Base-by-base conservation (phyloP, 2,888 invertebrate genomes). In the Ommatoiulus sabulosus region DNA sequence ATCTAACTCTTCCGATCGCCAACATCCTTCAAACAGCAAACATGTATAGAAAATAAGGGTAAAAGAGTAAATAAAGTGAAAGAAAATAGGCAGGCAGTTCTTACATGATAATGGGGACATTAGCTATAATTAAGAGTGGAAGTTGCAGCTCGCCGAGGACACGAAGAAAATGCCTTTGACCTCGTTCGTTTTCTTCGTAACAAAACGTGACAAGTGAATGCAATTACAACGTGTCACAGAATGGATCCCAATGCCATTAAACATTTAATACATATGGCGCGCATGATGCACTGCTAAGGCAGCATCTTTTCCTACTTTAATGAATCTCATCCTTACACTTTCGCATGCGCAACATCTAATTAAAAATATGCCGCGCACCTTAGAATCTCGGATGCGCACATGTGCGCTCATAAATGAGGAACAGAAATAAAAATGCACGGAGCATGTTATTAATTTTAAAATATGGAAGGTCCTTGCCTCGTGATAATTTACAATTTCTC, bases 211-310 rank as follows among this genome's bases (percentile, higher is more conserved):
- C 80, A 80, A 80, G 80, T 80, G 80, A 12, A 80, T 12, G 80
- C 80, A 80, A 80, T 80, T 80, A 80, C 80, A 80, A 80, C 80
- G 80, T 80, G 80, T 80, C 80, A 80, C 80, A 80, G 35, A 80
- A 80, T 80, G 80, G 12, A 80, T 35, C 35, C 35, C 80, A 24
- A 24, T 35, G 10, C 80, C 80, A 80, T 80, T 80, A 80, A 80
- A 80, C 80, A 80, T 80, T 80, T 80, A 80, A 35, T 80, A 80
- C 80, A 80, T 80, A 35, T 80, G 80, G 80, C 80, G 80, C 80
- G 35, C 80, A 80, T 80, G 80, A 72, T 72, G 72, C 72, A 72
- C 72, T 24, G 72, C 72, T 7, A n/a, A 35, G 80, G 80, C 35
- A 35, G 80, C 80, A 80, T 80, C 80, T 80, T 80, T 80, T 10